Percentiles rank a stretch among this genome's conserved stretches.
Conservation (phyloP, 2,797 vertebrate genomes). For the Caiman crocodilus region DNA sequence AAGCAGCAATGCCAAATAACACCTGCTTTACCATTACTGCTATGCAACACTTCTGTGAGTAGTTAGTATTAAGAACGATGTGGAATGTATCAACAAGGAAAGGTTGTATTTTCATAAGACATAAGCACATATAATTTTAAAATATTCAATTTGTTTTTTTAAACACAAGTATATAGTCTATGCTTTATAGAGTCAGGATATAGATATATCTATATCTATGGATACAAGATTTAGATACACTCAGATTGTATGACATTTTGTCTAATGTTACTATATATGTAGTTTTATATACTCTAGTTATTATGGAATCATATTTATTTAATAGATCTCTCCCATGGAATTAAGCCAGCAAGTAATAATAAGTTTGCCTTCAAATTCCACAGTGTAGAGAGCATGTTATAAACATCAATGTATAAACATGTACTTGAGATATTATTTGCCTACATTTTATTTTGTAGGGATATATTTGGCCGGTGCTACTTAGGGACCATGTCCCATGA, state of each 20-base stretch:
- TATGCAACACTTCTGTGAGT: conserved; percentile 10
- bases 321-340: not conserved
- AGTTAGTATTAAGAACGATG: conserved; percentile 14
- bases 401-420: not conserved
- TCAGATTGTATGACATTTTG: not conserved
- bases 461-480: not conserved
- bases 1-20: conserved; percentile 52
- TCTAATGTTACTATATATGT: not conserved
- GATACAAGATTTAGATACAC: not conserved
- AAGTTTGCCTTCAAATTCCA: not conserved
- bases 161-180: not conserved
- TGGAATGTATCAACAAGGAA: conserved; percentile 6
- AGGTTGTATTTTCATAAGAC: conserved; percentile 14
- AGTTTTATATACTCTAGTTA: not conserved
- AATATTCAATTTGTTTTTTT: not conserved
- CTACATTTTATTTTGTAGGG: conserved; percentile 37
- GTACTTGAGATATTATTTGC: conserved; percentile 34
- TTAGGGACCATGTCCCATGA: no score
- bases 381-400: not conserved
- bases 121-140: not conserved
- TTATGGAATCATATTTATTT: not conserved
- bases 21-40: conserved; percentile 48
- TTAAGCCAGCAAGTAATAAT: not conserved
- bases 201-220: not conserved
- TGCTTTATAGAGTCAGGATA: not conserved